Evolutionary conservation across 2,888 invertebrate species (phyloP), one percentile per base, ranked within the genome.

Genomic region (Xestia sexstrigata): DNA sequence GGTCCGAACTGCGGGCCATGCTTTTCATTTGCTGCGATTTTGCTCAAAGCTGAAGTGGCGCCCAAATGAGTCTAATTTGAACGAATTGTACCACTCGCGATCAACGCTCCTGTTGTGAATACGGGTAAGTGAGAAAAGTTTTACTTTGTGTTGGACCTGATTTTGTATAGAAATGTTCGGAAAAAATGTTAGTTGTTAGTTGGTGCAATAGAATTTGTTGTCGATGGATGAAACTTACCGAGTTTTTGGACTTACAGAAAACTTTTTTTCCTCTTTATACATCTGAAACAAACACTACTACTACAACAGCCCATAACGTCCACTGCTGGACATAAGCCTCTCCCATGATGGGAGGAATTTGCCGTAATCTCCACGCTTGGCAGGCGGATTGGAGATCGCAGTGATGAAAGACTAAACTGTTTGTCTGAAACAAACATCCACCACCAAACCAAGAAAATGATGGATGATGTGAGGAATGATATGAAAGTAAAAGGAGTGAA

Each of bases 1-100:
- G 82, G 86, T 85, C 83, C 87, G 92, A 91, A 90, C n/a, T 17
- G 89, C 60, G 30, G 20, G 20, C 11, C 90, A 80, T 87, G 91
- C 90, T 90, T 91, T 92, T 93, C 92, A 91, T 90, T 91, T 90
- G 90, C 89, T 86, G 78, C 89, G 88, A 88, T 91, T 92, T 92
- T 85, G 82, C 89, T 82, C 76, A 45, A 85, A 84, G 85, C 87
- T 87, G 84, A 86, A 90, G 89, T 86, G 86, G 76, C 84, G 88
- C 86, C 86, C 87, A 90, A 94, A 93, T 91, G 91, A 92, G 86
- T 81, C 92, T 92, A 92, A 94, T 94, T 94, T 92, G 89, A 89
- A 88, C 89, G 89, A 92, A 92, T 93, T 90, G 89, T 81, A 87
- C 87, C 85, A 87, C 78, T 89, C 85, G 81, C 84, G 87, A 86